These are phyloP conservation scores for Callaeas wilsoni DNA, from an alignment of 2,113 vertebrate genomes.

Conservation along the genomic window DNA sequence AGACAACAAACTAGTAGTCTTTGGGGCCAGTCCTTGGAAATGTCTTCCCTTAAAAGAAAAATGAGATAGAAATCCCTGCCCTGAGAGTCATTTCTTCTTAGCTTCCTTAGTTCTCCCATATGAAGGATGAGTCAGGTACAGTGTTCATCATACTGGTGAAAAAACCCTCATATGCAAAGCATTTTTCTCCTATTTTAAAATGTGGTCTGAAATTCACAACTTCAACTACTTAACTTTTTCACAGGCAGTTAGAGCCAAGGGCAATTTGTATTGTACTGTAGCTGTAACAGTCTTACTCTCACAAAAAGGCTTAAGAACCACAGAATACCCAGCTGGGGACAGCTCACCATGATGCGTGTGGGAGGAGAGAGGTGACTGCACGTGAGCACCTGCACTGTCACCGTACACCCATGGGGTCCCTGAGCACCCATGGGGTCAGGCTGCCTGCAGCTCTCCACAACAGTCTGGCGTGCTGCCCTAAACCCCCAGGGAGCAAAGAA, in stretches of 20 bases:
- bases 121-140: neutral
- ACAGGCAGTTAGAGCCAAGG: neutral
- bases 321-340: neutral
- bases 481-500: neutral
- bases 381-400: neutral
- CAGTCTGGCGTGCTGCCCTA: neutral
- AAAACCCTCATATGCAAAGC: neutral
- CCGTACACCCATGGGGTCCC: neutral
- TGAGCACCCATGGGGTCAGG: neutral
- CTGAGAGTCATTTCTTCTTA: neutral
- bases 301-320: neutral
- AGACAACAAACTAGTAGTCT: neutral
- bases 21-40: neutral
- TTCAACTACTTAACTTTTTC: neutral
- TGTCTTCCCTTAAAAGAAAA: neutral
- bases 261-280: neutral
- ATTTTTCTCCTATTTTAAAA: neutral
- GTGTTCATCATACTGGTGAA: neutral
- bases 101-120: neutral
- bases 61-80: neutral
- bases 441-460: neutral
- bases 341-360: fast-evolving
- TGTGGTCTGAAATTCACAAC: neutral
- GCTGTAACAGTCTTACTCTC: neutral
- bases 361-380: neutral